These are phyloP conservation scores for Panopea generosa DNA, from an alignment of 2,888 invertebrate species.

Conservation along the genomic window DNA sequence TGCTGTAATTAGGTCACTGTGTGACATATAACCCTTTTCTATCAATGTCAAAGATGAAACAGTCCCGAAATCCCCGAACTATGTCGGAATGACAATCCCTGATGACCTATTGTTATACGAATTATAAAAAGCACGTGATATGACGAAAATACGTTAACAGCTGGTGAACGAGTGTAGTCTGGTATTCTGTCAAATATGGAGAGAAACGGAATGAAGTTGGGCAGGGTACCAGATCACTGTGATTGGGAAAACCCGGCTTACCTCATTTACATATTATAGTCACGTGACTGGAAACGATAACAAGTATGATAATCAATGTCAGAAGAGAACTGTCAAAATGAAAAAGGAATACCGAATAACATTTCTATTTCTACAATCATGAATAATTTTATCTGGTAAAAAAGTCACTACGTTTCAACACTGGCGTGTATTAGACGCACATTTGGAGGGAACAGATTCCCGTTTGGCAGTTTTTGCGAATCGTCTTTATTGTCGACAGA, in stretches of 20 bases:
- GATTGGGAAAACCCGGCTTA: slow-evolving; percentile 42
- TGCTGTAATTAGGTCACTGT: no score
- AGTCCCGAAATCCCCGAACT: no score
- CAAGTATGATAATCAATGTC: slow-evolving; percentile 54
- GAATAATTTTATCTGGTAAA: neutral
- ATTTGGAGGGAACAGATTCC: slow-evolving; percentile 59
- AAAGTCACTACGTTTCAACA: slow-evolving; percentile 32
- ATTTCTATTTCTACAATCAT: neutral
- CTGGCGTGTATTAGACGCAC: slow-evolving; percentile 63
- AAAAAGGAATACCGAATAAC: neutral
- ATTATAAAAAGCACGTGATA: no score
- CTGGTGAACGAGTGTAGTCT: no score
- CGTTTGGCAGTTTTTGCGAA: slow-evolving; percentile 56
- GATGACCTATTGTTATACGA: no score
- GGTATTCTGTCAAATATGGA: no score
- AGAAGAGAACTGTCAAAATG: slow-evolving; percentile 34
- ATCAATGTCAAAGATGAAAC: no score
- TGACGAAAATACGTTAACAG: no score
- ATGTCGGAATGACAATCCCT: no score
- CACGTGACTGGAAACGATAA: slow-evolving; percentile 56
- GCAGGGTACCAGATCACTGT: slow-evolving; percentile 1
- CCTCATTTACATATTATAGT: slow-evolving; percentile 61
- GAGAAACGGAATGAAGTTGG: no score
- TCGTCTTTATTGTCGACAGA: slow-evolving; percentile 41
- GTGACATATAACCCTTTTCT: no score